Evolutionary conservation across 2,797 vertebrate genomes (phyloP).

Genomic region (Erpetoichthys calabaricus): DNA sequence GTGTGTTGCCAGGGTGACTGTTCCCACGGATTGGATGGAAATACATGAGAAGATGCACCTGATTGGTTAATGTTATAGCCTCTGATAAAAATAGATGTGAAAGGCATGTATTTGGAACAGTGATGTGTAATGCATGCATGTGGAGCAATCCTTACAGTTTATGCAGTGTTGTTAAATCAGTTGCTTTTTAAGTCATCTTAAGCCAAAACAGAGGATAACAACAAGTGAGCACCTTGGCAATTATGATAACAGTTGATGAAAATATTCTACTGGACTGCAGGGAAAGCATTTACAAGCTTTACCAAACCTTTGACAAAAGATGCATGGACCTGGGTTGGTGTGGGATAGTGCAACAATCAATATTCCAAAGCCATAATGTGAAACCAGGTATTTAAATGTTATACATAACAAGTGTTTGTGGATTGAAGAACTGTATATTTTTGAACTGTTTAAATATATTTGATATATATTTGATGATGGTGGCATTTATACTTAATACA

Average conservation of each 20-base stretch:
- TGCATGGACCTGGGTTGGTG: conserved; percentile 14
- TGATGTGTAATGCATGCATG: conserved; percentile 19
- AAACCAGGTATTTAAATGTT: conserved; percentile 21
- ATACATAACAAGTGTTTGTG: no score
- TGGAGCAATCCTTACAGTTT: conserved; percentile 5
- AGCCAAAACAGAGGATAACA: no score
- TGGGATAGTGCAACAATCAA: conserved; percentile 15
- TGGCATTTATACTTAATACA: no score
- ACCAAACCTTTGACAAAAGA: conserved; percentile 25
- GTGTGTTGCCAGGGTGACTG: conserved; percentile 45
- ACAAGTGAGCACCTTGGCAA: conserved; percentile 13
- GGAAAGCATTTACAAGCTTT: conserved; percentile 27
- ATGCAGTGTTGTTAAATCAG: no score
- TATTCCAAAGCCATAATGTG: conserved; percentile 22
- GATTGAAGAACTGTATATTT: no score
- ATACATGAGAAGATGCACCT: conserved; percentile 22
- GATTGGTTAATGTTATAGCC: conserved; percentile 30
- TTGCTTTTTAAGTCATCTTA: no score
- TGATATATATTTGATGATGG: no score
- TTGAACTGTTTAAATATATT: no score
- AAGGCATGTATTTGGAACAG: conserved; percentile 30
- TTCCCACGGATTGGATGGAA: conserved; percentile 26
- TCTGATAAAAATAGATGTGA: conserved; percentile 31
- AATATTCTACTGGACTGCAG: conserved; percentile 27
- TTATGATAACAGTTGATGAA: conserved; percentile 22